Base-by-base conservation (phyloP, 2,113 vertebrate genomes). In the Machaerirhynchus nigripectus region DNA sequence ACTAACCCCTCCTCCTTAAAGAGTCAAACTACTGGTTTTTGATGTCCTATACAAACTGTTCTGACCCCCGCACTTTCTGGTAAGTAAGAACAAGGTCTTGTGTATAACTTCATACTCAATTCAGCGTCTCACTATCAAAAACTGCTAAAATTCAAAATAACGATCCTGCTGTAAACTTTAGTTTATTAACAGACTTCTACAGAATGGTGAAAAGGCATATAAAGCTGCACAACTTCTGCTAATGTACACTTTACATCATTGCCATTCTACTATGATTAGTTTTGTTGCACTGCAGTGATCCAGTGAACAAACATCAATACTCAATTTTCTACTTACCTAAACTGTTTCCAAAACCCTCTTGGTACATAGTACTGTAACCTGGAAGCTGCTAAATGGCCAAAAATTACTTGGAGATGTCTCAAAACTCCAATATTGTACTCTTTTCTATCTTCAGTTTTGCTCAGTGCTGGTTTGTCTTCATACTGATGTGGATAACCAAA, bases 401-500 rank as follows among this genome's bases (percentile, higher is more conserved):
- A 99, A 89, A 99, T 99, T 91, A 99, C 99, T 95, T 99, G 99
- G 68, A 99, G 98, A 96, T 99, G 99, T 70, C 99, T 99, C 71
- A 99, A 97, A 75, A 99, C 99, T n/a, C 99, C 99, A 55, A 99
- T 99, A 96, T 99, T 99, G 97, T 99, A 99, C 90, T 99, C 99
- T 94, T 99, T 99, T 87, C 99, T 98, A 95, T 99, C 99, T 97
- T 99, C 99, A 27, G 99, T 99, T 97, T 99, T 99, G 97, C 98
- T 98, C 84, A 98, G 92, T 35, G 98, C 98, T 84, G 99, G 99
- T 97, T 99, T 99, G 96, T 99, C 99, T 96, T 99, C 99, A 97
- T 99, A 99, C 73, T 99, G 99, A 97, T 99, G 99, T 91, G 99
- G 99, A 96, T 99, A 99, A 95, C 99, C 99, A 98, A 99, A 99